These are phyloP conservation scores for Lophura swinhoii DNA, from an alignment of 2,797 vertebrate species.

Conservation along the genomic window DNA sequence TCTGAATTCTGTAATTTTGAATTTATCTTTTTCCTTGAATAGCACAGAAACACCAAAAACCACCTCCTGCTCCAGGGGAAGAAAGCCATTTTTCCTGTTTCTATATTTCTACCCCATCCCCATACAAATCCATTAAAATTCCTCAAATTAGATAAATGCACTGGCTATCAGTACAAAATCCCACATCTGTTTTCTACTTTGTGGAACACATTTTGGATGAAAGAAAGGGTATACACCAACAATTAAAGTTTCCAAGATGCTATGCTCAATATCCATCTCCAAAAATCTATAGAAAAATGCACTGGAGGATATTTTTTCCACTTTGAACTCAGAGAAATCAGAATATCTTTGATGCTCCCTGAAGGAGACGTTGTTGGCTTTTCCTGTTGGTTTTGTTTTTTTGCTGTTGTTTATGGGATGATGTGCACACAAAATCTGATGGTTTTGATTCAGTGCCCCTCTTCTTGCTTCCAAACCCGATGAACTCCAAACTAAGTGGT, in stretches of 20 bases:
- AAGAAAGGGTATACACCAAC: neutral
- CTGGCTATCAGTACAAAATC: neutral
- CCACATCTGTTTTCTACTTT: neutral
- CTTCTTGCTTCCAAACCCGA: neutral
- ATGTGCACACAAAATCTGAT: neutral
- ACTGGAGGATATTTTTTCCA: neutral
- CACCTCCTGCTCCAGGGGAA: accelerated
- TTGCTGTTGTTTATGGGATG: neutral
- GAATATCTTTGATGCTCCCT: neutral
- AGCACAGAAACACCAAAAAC: neutral
- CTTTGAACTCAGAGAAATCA: neutral
- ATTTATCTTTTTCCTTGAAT: accelerated
- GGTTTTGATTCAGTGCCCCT: neutral
- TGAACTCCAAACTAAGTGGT: neutral
- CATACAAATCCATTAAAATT: neutral
- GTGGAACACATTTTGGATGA: neutral
- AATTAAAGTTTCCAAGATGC: neutral
- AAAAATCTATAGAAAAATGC: neutral
- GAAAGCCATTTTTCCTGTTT: neutral
- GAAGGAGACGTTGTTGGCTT: neutral
- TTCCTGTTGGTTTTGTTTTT: no score
- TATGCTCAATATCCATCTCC: neutral
- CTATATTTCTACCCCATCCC: neutral
- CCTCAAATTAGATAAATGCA: neutral
- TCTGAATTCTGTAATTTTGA: neutral